These are phyloP conservation scores for Sminthurinus aureus DNA, from an alignment of 2,888 invertebrate genomes.

Conservation along the genomic window DNA sequence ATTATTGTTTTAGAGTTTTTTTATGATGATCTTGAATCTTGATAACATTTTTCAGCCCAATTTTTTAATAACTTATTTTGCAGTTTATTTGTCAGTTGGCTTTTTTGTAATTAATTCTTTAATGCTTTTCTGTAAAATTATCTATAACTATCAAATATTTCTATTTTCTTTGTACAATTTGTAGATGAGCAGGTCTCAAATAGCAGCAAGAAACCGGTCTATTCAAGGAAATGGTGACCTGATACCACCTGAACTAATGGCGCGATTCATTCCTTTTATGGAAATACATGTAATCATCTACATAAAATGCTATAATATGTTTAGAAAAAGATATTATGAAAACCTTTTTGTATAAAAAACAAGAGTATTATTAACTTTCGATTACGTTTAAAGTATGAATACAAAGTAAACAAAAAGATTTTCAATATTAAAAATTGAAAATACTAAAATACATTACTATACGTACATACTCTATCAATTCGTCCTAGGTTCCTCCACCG, in stretches of 20 bases:
- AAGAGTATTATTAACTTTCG: not conserved
- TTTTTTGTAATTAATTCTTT: no score
- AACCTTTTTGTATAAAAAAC: not conserved
- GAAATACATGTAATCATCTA: conserved; percentile 29
- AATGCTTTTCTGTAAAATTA: not conserved
- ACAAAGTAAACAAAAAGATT: not conserved
- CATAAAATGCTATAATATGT: not conserved
- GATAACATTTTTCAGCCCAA: no score
- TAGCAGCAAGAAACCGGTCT: not conserved
- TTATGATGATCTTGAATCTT: no score
- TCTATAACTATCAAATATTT: not conserved
- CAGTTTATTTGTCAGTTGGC: no score
- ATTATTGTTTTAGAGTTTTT: no score
- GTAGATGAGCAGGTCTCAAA: not conserved
- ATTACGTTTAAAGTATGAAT: not conserved
- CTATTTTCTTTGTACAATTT: not conserved
- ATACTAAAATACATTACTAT: no score
- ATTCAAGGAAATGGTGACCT: conserved; percentile 30
- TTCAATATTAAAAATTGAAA: no score
- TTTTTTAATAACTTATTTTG: no score
- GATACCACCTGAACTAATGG: conserved; percentile 37
- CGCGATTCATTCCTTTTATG: conserved; percentile 35
- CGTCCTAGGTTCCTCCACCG: conserved; percentile 23
- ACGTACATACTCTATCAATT: not conserved
- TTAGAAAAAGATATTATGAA: not conserved